These are phyloP conservation scores for Synanthedon andrenaeformis DNA, from an alignment of 2,888 invertebrate genomes.

Conservation along the genomic window DNA sequence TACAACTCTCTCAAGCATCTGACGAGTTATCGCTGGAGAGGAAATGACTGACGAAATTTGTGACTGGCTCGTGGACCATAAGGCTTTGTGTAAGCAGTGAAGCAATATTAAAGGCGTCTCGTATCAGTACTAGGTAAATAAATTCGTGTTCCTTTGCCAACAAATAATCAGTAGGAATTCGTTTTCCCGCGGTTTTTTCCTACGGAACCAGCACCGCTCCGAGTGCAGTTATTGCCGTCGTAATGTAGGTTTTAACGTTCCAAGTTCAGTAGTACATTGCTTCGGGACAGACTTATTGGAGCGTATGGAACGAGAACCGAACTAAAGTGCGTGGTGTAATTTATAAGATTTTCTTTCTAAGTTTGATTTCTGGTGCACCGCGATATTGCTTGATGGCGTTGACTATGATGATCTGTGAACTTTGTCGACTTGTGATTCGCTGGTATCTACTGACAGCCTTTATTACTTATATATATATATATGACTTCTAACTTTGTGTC, in stretches of 20 bases:
- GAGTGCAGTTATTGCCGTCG: conserved; percentile 34
- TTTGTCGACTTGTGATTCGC: too few species aligned
- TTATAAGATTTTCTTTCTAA: conserved; percentile 3
- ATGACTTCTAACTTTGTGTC: too few species aligned
- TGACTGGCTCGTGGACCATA: too few species aligned
- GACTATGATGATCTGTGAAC: too few species aligned
- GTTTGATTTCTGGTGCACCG: conserved; percentile 3
- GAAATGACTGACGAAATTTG: too few species aligned
- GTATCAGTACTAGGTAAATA: background rate
- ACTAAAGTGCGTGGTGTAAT: conserved; percentile 3
- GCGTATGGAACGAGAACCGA: conserved; percentile 9
- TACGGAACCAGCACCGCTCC: background rate
- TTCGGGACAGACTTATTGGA: conserved; percentile 30
- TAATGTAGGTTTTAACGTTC: conserved; percentile 34
- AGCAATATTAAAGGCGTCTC: background rate
- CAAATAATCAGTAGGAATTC: background rate
- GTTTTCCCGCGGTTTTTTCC: background rate
- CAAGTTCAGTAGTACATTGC: conserved; percentile 30
- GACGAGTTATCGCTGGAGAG: too few species aligned
- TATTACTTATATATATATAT: too few species aligned
- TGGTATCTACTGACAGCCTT: too few species aligned
- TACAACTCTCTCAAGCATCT: too few species aligned
- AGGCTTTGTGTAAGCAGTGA: too few species aligned
- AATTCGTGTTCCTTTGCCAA: background rate
- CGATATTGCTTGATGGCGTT: too few species aligned